Evolutionary conservation across 2,113 vertebrate species (phyloP).

Genomic region (Ophthalmolycus amberensis): DNA sequence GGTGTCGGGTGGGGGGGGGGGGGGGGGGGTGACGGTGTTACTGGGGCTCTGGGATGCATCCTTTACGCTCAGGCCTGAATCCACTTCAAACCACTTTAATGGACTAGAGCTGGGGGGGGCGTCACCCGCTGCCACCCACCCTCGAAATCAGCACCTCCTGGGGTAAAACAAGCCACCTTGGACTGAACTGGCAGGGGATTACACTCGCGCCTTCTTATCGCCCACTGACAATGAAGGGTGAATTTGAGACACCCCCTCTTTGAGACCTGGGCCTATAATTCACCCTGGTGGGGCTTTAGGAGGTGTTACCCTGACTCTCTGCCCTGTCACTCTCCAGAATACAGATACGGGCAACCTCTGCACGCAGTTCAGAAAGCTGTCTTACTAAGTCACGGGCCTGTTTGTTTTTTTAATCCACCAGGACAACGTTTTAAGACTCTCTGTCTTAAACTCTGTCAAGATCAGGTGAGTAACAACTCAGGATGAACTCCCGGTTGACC

Average conservation of each 20-base stretch:
- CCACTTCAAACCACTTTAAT: slow-evolving; percentile 64
- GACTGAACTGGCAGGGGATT: slow-evolving; percentile 29
- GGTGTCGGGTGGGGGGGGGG: slow-evolving; percentile 18
- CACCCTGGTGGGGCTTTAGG: slow-evolving; percentile 32
- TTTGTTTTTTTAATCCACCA: slow-evolving; percentile 65
- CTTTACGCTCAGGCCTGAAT: slow-evolving; percentile 38
- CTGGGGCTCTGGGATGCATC: slow-evolving; percentile 62
- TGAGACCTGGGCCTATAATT: slow-evolving; percentile 45
- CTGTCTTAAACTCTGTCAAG: slow-evolving; percentile 60
- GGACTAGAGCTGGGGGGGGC: slow-evolving; percentile 33
- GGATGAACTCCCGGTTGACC: slow-evolving; percentile 65
- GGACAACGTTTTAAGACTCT: slow-evolving; percentile 46
- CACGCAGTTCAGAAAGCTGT: slow-evolving; percentile 20
- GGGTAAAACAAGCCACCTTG: slow-evolving; percentile 28
- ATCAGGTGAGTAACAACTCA: slow-evolving; percentile 74
- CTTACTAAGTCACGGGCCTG: slow-evolving; percentile 37
- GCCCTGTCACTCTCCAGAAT: slow-evolving; percentile 29
- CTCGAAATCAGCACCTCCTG: slow-evolving; percentile 44
- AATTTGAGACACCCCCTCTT: slow-evolving; percentile 51
- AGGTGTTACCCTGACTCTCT: slow-evolving; percentile 43
- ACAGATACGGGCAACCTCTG: slow-evolving; percentile 4
- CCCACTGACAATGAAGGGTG: slow-evolving; percentile 39
- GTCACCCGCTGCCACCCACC: slow-evolving; percentile 8
- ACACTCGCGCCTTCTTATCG: slow-evolving; percentile 57
- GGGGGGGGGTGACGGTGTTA: slow-evolving; percentile 27